Evolutionary conservation across 2,888 invertebrate genomes (phyloP), one percentile per base, ranked within the genome.

Genomic region (Amorpha juglandis): DNA sequence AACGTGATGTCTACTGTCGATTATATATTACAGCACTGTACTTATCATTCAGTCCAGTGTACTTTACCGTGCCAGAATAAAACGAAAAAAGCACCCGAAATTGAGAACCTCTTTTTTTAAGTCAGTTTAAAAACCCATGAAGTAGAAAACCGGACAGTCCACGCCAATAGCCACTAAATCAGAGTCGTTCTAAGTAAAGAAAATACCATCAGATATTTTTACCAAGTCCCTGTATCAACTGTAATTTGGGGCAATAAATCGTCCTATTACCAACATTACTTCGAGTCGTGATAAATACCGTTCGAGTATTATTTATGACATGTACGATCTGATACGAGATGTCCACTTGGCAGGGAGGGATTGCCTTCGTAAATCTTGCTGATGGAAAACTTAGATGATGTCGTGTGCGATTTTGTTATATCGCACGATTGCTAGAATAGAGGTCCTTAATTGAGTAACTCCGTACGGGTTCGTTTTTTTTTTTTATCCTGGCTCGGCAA

Each of bases 301-400:
- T 82, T 84, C 87, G 74, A 84, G 86, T 79, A 85, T 91, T 89
- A 92, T 92, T 92, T 92, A 92, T 86, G 86, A 83, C 84, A 76
- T 83, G 79, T 89, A 86, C 86, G 92, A 92, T 92, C 91, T 86
- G 92, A 92, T 92, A 91, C 71, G 67, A 65, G 75, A 80, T 92
- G 92, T 92, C 92, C 92, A 90, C 89, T 80, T 72, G 72, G 67
- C 74, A 78, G 79, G 27, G 80, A 87, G 88, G 84, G 83, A 92
- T 91, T 88, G 89, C 80, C 69, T 75, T 78, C 77, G 83, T 92
- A 91, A 92, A 92, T 92, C 92, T 91, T 82, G 67, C 76, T 75
- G 67, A 76, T 83, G 62, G 62, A 79, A 79, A 85, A 72, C 76
- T 70, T 67, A 71, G 73, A 71, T 69, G 74, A 71, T 77, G 79